Conservation (phyloP, 1,140 invertebrate species). For the Drosophila novamexicana region DNA sequence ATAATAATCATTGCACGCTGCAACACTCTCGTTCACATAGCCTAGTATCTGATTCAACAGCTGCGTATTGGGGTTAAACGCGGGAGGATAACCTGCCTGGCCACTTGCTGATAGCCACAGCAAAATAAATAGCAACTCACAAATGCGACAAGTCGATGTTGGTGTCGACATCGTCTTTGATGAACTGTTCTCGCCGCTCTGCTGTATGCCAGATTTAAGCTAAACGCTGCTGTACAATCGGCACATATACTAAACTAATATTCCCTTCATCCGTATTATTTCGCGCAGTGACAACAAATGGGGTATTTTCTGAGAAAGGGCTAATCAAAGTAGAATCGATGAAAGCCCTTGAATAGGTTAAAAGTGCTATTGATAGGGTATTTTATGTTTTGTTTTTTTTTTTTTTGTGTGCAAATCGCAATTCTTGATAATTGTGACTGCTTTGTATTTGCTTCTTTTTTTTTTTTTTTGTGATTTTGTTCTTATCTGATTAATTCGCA, state of each 20-base stretch:
- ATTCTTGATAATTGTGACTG: neutral
- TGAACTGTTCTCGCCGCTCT: constrained; percentile 12
- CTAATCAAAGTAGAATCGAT: neutral
- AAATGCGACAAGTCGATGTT: neutral
- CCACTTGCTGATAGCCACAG: neutral
- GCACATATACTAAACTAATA: neutral
- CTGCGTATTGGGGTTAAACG: constrained; percentile 18
- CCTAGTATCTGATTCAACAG: constrained; percentile 44
- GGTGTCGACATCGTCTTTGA: constrained; percentile 16
- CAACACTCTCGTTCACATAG: constrained; percentile 48
- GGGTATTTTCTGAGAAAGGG: neutral
- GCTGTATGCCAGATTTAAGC: neutral
- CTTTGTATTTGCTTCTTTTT: neutral
- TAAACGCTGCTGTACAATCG: constrained; percentile 3
- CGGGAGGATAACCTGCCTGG: neutral
- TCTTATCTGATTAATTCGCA: too few species aligned
- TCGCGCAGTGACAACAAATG: neutral
- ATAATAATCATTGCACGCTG: constrained; percentile 64
- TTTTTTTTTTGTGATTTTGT: neutral
- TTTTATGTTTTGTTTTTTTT: neutral
- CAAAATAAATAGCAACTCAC: neutral
- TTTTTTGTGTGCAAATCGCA: neutral
- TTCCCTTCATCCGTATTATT: neutral
- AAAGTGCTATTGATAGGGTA: neutral
- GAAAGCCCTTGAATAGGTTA: neutral